Base-by-base conservation (phyloP, 2,888 invertebrate species). In the Heliconius erato region DNA sequence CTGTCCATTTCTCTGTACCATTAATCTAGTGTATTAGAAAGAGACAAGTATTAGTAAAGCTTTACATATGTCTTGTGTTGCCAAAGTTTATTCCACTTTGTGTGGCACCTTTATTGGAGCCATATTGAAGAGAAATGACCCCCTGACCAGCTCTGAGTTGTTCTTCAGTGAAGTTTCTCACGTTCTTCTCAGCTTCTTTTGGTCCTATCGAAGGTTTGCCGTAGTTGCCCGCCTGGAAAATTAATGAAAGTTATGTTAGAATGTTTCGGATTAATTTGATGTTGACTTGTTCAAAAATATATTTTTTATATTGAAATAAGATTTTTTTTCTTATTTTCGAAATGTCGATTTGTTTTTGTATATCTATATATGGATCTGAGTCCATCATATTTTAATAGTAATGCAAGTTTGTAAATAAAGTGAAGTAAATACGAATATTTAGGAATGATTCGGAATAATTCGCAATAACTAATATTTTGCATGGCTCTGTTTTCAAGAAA, bases 31-130 rank as follows among this genome's bases (percentile, higher is more conserved):
- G 44, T 82, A 54, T 59, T 67, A 79, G 84, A 81, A 83, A 81
- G 80, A 68, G 84, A 83, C 71, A 80, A 69, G 35, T 74, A 19
- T 72, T 40, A 72, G 23, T 76, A 76, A 23, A 54, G 76, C 40
- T 89, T 92, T 98, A 99, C 99, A 99, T 99, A 96, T 99, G 99
- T 94, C 99, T 97, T 89, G 99, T 99, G 96, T 99, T 99, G 88
- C 99, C 99, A 90, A 99, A 99, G 94, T 98, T 99, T 92, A 99
- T 98, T 82, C 99, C 99, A 86, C 98, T 98, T 94, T 99, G 99
- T 91, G 96, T 99, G 89, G 99, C 99, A 49, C 99, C 99, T 95
- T 99, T 99, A 97, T 99, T 99, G 90, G 98, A 98, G 83, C 99
- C 99, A 94, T 99, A 99, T 93, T 99, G 99, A 82, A 99, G 97